Evolutionary conservation across 1,140 invertebrate genomes (phyloP).

Genomic region (Solenopsis fugax): DNA sequence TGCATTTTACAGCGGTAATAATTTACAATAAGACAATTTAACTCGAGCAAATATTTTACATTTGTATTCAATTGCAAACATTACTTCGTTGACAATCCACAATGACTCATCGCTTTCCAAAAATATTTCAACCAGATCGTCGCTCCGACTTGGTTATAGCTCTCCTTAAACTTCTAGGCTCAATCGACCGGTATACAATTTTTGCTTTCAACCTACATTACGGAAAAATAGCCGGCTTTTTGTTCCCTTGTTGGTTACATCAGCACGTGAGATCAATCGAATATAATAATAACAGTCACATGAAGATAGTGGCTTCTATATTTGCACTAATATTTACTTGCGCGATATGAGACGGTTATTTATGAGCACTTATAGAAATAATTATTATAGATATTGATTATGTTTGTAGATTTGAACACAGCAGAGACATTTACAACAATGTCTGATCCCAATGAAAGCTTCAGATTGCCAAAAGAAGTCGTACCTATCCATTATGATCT

Average conservation of each 20-base stretch:
- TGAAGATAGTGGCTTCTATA: neutral
- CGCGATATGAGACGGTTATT: neutral
- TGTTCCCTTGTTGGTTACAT: neutral
- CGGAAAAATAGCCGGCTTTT: neutral
- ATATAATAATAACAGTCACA: neutral
- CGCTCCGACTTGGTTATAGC: neutral
- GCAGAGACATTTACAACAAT: slow-evolving; percentile 71
- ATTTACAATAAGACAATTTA: neutral
- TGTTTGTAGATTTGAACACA: slow-evolving; percentile 71
- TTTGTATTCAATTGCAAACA: neutral
- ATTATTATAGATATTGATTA: neutral
- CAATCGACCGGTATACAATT: neutral
- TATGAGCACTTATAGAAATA: neutral
- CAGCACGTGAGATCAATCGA: slow-evolving; percentile 1
- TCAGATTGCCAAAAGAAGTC: slow-evolving; percentile 90
- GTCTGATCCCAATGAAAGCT: slow-evolving; percentile 80
- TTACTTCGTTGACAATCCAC: neutral
- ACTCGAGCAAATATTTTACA: neutral
- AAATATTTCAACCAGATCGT: neutral
- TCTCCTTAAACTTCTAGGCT: slow-evolving; percentile 8
- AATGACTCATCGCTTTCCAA: neutral
- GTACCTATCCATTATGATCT: slow-evolving; percentile 92
- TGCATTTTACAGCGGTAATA: neutral
- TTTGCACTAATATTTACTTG: slow-evolving; percentile 1
- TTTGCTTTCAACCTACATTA: neutral